Conservation (phyloP, 92 coral and sea anemone species). For the Phenganax marumi region DNA sequence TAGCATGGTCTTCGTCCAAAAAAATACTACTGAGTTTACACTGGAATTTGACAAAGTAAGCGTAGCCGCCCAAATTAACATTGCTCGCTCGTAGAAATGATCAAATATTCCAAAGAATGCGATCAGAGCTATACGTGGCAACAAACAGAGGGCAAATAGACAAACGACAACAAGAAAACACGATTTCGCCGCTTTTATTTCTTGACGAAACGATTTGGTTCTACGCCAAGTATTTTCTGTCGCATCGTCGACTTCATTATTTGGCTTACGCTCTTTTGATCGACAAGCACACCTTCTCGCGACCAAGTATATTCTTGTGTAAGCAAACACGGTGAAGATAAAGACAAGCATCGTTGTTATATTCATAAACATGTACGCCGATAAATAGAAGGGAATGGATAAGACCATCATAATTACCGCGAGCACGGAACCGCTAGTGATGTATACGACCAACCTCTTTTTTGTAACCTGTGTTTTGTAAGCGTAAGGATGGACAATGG, state of each 20-base stretch:
- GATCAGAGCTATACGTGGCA: background rate
- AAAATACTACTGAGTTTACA: background rate
- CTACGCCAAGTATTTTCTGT: background rate
- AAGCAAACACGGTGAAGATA: slow-evolving; percentile 30
- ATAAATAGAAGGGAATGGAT: background rate
- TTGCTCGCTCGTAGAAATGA: background rate
- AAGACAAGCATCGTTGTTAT: slow-evolving; percentile 1
- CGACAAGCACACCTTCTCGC: background rate
- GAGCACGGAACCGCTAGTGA: slow-evolving; percentile 17
- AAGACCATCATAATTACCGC: background rate
- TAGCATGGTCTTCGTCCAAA: background rate
- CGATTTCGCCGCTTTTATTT: background rate
- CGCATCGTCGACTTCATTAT: background rate
- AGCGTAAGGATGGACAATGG: slow-evolving; percentile 34
- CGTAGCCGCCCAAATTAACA: background rate
- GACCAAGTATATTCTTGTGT: slow-evolving; percentile 25
- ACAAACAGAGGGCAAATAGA: background rate
- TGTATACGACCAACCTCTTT: slow-evolving; percentile 12
- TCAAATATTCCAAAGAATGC: background rate
- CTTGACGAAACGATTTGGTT: background rate
- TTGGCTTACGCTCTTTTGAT: background rate
- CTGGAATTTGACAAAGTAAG: background rate
- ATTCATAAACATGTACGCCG: background rate
- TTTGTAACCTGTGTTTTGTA: slow-evolving; percentile 30
- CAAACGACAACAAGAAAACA: slow-evolving; percentile 4